A percentile compares a stretch with the other conserved stretches of the same genome.
Evolutionary conservation across 2,888 invertebrate species (phyloP).

Genomic region (Idaea biselata): DNA sequence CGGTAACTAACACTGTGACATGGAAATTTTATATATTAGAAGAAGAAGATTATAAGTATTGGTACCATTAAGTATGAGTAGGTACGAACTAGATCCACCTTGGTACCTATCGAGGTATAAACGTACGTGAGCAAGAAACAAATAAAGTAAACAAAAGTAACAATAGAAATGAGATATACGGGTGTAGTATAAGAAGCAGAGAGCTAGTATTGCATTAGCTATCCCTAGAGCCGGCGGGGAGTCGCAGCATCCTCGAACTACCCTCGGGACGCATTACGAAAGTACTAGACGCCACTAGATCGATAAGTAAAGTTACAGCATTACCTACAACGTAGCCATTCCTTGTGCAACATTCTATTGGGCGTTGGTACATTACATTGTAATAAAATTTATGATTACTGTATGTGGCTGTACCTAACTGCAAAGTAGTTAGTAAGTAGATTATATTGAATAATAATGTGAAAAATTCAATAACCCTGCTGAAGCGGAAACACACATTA

Average conservation of each 20-base stretch:
- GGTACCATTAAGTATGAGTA: no score
- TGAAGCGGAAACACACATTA: no score
- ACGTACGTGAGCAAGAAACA: slow-evolving; percentile 8
- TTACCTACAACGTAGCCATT: slow-evolving; percentile 48
- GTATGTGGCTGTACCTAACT: no score
- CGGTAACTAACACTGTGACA: no score
- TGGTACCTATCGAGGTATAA: background rate
- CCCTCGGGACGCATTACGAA: slow-evolving; percentile 75
- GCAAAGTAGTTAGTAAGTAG: background rate
- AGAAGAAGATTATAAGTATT: no score
- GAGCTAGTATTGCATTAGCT: slow-evolving; percentile 73
- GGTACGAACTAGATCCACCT: no score
- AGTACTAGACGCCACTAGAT: slow-evolving; percentile 72
- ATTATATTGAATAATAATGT: background rate
- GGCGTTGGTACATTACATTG: background rate
- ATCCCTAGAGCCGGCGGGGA: slow-evolving; percentile 58
- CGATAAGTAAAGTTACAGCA: slow-evolving; percentile 68
- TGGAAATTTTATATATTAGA: no score
- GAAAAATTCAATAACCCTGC: no score
- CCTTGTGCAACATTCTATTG: slow-evolving; percentile 48
- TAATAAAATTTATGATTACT: background rate
- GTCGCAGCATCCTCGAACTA: slow-evolving; percentile 68
- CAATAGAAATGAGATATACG: slow-evolving; percentile 40
- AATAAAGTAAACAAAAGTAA: slow-evolving; percentile 29
- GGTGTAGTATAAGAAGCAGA: slow-evolving; percentile 42